Evolutionary conservation across 1,140 invertebrate species (phyloP).

Genomic region (Drosophila pectinifera): DNA sequence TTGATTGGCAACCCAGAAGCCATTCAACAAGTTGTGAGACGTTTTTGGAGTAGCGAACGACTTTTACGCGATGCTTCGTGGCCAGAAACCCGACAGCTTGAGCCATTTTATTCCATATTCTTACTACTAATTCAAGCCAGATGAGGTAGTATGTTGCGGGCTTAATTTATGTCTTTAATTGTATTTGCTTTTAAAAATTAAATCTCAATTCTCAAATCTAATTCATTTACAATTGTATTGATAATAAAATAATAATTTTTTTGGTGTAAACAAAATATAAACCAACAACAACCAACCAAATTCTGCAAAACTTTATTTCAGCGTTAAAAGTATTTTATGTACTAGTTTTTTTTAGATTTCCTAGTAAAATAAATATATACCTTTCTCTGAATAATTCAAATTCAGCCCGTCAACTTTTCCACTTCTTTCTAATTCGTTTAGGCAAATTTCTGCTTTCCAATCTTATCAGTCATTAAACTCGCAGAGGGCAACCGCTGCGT

Average conservation of each 20-base stretch:
- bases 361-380: too few relatives aligned
- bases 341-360: too few relatives aligned
- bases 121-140: background rate
- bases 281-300: too few relatives aligned
- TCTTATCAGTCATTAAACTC: slow-evolving; percentile 81
- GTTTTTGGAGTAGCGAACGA: slow-evolving; percentile 39
- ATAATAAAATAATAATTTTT: too few relatives aligned
- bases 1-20: slow-evolving; percentile 58
- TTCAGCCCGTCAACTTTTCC: background rate
- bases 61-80: slow-evolving; percentile 24
- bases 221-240: too few relatives aligned
- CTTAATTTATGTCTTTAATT: too few relatives aligned
- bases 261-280: too few relatives aligned
- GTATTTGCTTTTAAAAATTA: too few relatives aligned
- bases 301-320: too few relatives aligned
- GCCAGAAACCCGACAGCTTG: background rate
- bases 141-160: background rate
- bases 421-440: slow-evolving; percentile 33
- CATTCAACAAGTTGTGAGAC: slow-evolving; percentile 63
- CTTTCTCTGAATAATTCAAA: background rate
- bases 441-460: slow-evolving; percentile 37
- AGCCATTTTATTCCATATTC: slow-evolving; percentile 5
- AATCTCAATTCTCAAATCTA: too few relatives aligned
- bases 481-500: slow-evolving; percentile 35
- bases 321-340: too few relatives aligned